Percentiles rank a stretch among this genome's conserved stretches.
Evolutionary conservation across 2,888 invertebrate species (phyloP).

Genomic region (Boloria selene): DNA sequence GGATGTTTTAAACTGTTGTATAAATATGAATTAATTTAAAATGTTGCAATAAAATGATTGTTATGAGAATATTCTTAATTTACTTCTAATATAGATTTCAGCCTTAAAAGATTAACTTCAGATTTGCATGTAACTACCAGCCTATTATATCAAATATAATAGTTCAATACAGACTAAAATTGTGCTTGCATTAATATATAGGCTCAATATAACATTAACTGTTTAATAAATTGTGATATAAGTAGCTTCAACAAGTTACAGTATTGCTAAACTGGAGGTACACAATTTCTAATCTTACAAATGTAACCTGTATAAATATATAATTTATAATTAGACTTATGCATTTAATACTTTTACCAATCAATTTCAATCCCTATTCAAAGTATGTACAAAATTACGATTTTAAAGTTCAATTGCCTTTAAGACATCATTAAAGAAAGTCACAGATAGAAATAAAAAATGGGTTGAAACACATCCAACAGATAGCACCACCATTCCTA

Average conservation of each 20-base stretch:
- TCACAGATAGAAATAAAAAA: constrained; percentile 32
- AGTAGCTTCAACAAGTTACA: constrained; percentile 41
- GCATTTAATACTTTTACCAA: constrained; percentile 39
- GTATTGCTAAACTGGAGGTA: constrained; percentile 44
- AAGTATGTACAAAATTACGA: constrained; percentile 40
- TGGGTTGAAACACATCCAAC: constrained; percentile 51
- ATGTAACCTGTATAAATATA: constrained; percentile 48
- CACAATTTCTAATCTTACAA: constrained; percentile 42
- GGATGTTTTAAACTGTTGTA: constrained; percentile 5
- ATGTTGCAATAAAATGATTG: constrained; percentile 11
- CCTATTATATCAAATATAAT: constrained; percentile 46
- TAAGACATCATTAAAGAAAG: constrained; percentile 38
- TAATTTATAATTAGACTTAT: constrained; percentile 44
- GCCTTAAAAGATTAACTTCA: constrained; percentile 28
- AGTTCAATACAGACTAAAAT: constrained; percentile 33
- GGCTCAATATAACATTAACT: constrained; percentile 36
- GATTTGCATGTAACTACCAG: constrained; percentile 18
- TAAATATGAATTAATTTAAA: constrained; percentile 6
- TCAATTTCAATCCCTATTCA: constrained; percentile 34
- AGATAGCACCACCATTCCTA: constrained; percentile 75
- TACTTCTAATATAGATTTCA: constrained; percentile 24
- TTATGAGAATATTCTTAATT: constrained; percentile 16
- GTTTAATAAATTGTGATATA: constrained; percentile 36
- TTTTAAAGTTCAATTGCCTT: constrained; percentile 39
- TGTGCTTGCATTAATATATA: constrained; percentile 34